Evolutionary conservation across 2,888 invertebrate genomes (phyloP).

Genomic region (Papilio protenor): DNA sequence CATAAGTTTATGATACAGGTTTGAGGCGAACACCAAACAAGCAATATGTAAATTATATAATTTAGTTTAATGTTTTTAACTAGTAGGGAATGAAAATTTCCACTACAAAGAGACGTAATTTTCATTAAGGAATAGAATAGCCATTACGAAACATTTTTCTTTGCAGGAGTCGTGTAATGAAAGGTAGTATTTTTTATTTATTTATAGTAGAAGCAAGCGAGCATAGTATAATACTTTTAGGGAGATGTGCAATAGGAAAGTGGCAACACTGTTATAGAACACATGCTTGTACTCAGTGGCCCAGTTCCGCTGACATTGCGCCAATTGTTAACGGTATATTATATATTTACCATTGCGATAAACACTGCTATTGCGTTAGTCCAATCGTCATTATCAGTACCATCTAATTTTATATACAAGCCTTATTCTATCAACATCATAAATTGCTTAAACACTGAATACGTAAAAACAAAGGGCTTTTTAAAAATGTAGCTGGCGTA

Average conservation of each 20-base stretch:
- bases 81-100: no score
- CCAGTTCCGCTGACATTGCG: constrained; percentile 71
- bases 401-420: constrained; percentile 25
- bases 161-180: no score
- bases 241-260: constrained; percentile 17
- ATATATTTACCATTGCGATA: constrained; percentile 56
- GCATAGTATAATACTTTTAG: not conserved
- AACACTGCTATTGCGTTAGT: constrained; percentile 44
- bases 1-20: not conserved
- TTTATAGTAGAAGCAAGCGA: not conserved
- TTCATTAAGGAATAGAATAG: no score
- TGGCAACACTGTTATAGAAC: constrained; percentile 46
- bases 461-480: not conserved
- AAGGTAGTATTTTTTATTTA: not conserved
- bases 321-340: constrained; percentile 52
- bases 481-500: not conserved
- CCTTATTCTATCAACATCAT: constrained; percentile 7
- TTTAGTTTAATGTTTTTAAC: not conserved
- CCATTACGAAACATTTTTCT: no score
- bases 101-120: no score
- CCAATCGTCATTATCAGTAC: constrained; percentile 38
- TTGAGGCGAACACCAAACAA: constrained; percentile 47
- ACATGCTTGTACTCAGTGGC: constrained; percentile 57
- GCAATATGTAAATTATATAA: not conserved
- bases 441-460: constrained; percentile 6